Evolutionary conservation across 1,140 invertebrate genomes (phyloP), one percentile per base, ranked within the genome.

Genomic region (Cotesia typhae): DNA sequence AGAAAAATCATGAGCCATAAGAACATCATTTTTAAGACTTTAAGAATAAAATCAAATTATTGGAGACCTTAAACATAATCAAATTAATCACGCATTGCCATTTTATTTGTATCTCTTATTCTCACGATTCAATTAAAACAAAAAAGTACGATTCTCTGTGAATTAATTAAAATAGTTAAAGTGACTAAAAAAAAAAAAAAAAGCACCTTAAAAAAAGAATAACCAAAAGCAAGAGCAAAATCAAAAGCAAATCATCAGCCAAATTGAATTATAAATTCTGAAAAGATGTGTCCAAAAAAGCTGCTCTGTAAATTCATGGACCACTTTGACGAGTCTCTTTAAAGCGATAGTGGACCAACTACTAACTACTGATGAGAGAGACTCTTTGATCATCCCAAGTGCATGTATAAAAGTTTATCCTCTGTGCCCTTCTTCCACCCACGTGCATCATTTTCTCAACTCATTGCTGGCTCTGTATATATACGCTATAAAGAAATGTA

Each of bases 301-400:
- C 53, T 55, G 17, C 53, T 55, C n/a, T 55, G 12, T 55, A 14
- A 12, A 55, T 55, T n/a, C 12, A 55, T 55, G 53, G 53, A 55
- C 67, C 52, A 73, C 59, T 73, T 73, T 66, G 57, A 70, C 67
- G 67, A 70, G 9, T 70, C 37, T 70, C 37, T 41, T 60, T 51
- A 6, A 28, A 20, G 12, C 41, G 51, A 64, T 52, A 28, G 52
- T 20, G 41, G 59, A 72, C 52, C 61, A 37, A 5, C 3, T 53
- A 59, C 20, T 4, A 60, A 28, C 14, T 20, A 6, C 17, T 28
- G 10, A 60, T 7, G 10, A 60, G 28, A 28, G 10, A 36, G 28
- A 60, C 66, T 61, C 73, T 74, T 74, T 74, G 73, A 74, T 74
- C 73, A 74, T 71, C 53, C 14, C 41, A 47, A 71, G 61, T 66